Evolutionary conservation across 1,140 invertebrate genomes (phyloP).

Genomic region (Lepidurus apus): DNA sequence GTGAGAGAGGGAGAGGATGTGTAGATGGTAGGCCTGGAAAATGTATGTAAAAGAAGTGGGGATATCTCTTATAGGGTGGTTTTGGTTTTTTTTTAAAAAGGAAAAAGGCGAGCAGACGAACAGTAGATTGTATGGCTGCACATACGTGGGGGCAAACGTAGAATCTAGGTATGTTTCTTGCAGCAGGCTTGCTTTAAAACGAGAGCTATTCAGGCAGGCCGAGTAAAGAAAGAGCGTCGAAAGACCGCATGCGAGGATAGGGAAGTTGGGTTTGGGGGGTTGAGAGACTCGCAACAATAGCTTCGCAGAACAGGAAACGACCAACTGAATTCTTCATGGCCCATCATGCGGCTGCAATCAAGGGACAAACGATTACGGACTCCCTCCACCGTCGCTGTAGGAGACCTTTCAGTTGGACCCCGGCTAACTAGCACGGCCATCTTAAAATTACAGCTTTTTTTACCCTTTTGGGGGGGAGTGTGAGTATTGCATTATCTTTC

Average conservation of each 20-base stretch:
- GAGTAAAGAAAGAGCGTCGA: background rate
- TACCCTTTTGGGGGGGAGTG: background rate
- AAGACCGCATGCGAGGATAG: background rate
- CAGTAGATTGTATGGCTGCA: background rate
- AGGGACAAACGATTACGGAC: conserved; percentile 14
- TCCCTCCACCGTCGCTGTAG: background rate
- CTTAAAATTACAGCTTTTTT: conserved; percentile 7
- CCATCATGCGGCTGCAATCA: conserved; percentile 10
- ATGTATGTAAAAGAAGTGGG: background rate
- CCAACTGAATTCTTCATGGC: background rate
- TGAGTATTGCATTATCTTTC: background rate
- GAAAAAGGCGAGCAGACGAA: background rate
- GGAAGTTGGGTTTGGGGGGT: background rate
- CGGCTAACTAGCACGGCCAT: conserved; percentile 7
- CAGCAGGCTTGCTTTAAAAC: background rate
- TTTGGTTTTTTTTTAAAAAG: background rate
- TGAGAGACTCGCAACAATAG: background rate
- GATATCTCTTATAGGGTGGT: background rate
- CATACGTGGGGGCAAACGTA: background rate
- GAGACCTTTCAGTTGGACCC: background rate
- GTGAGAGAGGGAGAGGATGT: background rate
- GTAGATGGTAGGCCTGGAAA: background rate
- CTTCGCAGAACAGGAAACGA: conserved; percentile 1
- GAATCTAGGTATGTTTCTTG: background rate
- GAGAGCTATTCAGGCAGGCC: background rate